phyloP scores from a whole-genome alignment of 2,888 invertebrate genomes.

The Furcula furcula region DNA sequence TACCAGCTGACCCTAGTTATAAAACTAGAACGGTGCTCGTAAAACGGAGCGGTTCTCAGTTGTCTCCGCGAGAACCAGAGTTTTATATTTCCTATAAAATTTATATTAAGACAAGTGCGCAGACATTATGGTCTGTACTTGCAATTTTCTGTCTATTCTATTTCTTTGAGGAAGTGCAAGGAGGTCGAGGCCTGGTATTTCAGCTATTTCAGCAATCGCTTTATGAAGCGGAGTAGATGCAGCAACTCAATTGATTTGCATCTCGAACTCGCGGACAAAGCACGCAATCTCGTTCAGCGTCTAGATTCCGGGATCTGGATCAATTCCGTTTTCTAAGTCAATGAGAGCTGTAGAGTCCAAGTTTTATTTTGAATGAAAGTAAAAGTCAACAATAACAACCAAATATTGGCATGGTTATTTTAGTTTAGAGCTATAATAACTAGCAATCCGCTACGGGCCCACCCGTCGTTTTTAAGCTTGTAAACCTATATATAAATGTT shows the following conservation, averaged over 20 bases:
- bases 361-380: no score
- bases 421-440: no score
- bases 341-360: no score
- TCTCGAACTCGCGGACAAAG: conserved; percentile 56
- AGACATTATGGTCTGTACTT: conserved; percentile 34
- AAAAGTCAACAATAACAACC: no score
- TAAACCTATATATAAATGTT: no score
- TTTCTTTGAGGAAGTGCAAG: conserved; percentile 38
- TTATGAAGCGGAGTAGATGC: conserved; percentile 41
- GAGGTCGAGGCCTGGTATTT: conserved; percentile 43
- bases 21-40: conserved; percentile 35
- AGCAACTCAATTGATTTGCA: conserved; percentile 67
- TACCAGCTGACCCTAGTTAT: conserved; percentile 30
- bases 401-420: no score
- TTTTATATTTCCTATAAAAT: conserved; percentile 44
- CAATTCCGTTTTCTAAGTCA: conserved; percentile 57
- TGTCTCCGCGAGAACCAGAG: conserved; percentile 30
- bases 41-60: conserved; percentile 34
- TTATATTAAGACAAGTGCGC: conserved; percentile 33
- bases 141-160: conserved; percentile 38
- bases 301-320: conserved; percentile 47
- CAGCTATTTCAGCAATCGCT: conserved; percentile 50
- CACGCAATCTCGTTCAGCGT: conserved; percentile 36
- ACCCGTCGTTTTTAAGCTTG: no score
- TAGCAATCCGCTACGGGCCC: no score